phyloP scores from a whole-genome alignment of 92 coral and sea anemone genomes.

The Porites evermanni region DNA sequence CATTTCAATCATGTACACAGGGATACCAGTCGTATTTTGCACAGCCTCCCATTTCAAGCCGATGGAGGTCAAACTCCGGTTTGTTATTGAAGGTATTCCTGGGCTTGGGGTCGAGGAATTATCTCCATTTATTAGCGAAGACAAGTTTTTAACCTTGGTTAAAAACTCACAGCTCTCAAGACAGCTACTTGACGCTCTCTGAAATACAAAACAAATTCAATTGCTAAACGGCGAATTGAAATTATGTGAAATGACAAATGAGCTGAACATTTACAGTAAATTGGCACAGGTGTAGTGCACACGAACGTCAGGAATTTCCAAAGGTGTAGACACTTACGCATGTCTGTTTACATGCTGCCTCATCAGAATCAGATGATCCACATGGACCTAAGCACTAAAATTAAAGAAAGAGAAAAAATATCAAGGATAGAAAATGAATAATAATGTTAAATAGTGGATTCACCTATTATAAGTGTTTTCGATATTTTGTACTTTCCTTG shows the following conservation, averaged over 20 bases:
- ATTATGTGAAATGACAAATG: neutral
- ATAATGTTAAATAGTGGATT: too few species aligned
- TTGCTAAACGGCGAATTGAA: neutral
- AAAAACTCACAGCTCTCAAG: conserved; percentile 24
- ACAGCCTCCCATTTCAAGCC: conserved; percentile 29
- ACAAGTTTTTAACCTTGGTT: neutral
- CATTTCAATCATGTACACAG: conserved; percentile 35
- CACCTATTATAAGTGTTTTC: too few species aligned
- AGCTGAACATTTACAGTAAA: neutral
- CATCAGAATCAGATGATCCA: neutral
- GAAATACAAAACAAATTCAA: neutral
- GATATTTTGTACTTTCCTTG: too few species aligned
- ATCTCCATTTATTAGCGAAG: conserved; percentile 17
- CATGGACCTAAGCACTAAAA: conserved; percentile 30
- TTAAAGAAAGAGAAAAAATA: neutral
- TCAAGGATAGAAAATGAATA: too few species aligned
- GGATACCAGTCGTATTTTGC: conserved; percentile 5
- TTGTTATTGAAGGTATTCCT: neutral
- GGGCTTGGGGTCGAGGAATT: neutral
- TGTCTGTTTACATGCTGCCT: neutral
- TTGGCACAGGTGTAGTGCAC: neutral
- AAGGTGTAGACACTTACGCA: conserved; percentile 23
- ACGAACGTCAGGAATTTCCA: neutral
- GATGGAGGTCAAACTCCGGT: conserved; percentile 13
- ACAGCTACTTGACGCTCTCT: conserved; percentile 19